Conservation (phyloP, 92 coral and sea anemone species). For the Pocillopora grandis region DNA sequence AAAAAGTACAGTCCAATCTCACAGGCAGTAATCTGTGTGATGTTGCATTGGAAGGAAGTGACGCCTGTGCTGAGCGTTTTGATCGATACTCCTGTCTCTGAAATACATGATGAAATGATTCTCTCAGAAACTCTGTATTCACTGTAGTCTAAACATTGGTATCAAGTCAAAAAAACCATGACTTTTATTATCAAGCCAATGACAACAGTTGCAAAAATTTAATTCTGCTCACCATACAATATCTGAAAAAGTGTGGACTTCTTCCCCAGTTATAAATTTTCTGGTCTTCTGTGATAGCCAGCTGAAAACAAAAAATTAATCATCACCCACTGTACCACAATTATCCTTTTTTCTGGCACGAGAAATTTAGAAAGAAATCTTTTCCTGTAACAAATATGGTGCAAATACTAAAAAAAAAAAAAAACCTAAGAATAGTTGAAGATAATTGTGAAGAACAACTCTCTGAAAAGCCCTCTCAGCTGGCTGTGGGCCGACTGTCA, state of each 20-base stretch:
- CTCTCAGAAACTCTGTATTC: background rate
- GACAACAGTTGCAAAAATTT: background rate
- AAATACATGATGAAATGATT: background rate
- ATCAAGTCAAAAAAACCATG: background rate
- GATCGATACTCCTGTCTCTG: slow-evolving; percentile 83
- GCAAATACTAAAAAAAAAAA: too few species aligned
- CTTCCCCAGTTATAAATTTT: slow-evolving; percentile 93
- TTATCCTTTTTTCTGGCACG: too few species aligned
- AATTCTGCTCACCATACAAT: slow-evolving; percentile 57
- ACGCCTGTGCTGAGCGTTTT: slow-evolving; percentile 51
- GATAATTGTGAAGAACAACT: too few species aligned
- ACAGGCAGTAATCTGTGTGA: slow-evolving; percentile 79
- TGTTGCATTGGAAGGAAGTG: slow-evolving; percentile 29
- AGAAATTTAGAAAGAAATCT: too few species aligned
- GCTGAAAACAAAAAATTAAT: slow-evolving; percentile 28
- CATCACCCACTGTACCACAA: background rate
- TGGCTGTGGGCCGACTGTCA: too few species aligned
- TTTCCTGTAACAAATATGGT: too few species aligned
- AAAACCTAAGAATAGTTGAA: too few species aligned
- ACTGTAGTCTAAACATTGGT: too few species aligned
- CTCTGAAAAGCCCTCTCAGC: too few species aligned
- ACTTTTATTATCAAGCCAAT: background rate
- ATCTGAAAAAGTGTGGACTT: slow-evolving; percentile 81
- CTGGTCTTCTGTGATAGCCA: slow-evolving; percentile 89
- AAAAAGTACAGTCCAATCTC: slow-evolving; percentile 66